Percentiles rank a stretch among this genome's conserved stretches.
Evolutionary conservation across 2,888 invertebrate species (phyloP).

Genomic region (Dorcus hopei): DNA sequence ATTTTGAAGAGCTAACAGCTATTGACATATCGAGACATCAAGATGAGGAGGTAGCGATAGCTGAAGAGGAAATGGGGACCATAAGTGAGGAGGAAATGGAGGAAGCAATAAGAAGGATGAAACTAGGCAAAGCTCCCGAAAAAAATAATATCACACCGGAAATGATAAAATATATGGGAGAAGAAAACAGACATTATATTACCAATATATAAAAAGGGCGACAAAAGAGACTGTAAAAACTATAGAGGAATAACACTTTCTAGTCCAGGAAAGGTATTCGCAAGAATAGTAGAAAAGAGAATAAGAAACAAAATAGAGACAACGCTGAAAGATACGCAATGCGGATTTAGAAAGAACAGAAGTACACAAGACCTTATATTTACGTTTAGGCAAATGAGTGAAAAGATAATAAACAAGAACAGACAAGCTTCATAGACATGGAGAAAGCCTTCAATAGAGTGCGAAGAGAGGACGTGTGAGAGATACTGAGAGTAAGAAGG

Average conservation of each 20-base stretch:
- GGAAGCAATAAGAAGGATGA: too few relatives aligned
- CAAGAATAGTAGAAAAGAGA: too few relatives aligned
- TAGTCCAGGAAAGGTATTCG: too few relatives aligned
- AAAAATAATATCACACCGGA: too few relatives aligned
- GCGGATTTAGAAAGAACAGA: too few relatives aligned
- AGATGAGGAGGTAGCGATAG: background rate
- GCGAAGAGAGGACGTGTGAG: background rate
- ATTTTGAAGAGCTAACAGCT: background rate
- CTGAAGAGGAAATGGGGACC: background rate
- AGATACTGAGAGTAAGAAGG: background rate
- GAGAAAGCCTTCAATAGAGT: background rate
- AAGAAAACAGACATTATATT: background rate
- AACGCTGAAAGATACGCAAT: too few relatives aligned
- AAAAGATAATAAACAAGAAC: background rate
- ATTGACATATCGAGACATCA: background rate
- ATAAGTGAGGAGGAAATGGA: background rate
- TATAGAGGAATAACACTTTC: background rate
- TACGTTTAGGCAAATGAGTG: background rate
- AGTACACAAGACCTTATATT: too few relatives aligned
- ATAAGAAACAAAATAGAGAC: too few relatives aligned
- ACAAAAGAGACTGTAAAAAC: background rate
- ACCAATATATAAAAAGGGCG: background rate
- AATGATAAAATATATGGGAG: too few relatives aligned
- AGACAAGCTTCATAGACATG: slow-evolving; percentile 1
- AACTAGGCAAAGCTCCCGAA: too few relatives aligned